Evolutionary conservation across 2,113 vertebrate species (phyloP).

Genomic region (Cercocebus atys): DNA sequence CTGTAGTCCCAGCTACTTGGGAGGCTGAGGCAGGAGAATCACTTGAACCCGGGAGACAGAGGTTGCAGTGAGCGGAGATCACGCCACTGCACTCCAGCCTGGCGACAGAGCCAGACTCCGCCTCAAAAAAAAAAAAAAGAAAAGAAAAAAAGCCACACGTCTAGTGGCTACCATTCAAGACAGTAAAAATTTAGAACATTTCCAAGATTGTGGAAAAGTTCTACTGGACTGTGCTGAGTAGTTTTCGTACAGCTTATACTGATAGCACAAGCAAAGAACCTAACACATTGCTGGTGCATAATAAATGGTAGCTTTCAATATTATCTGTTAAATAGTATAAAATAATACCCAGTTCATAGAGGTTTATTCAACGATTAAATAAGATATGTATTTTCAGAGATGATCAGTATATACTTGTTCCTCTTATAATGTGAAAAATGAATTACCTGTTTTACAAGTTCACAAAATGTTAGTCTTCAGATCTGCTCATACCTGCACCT

Average conservation of each 20-base stretch:
- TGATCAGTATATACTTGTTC: not conserved
- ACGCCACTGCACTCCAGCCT: too few species aligned
- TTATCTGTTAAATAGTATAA: not conserved
- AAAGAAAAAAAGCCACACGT: too few species aligned
- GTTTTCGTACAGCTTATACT: not conserved
- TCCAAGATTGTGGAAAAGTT: not conserved
- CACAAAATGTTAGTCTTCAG: constrained; percentile 53
- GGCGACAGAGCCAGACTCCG: too few species aligned
- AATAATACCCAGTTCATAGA: not conserved
- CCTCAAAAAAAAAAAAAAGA: too few species aligned
- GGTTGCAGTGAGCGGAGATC: too few species aligned
- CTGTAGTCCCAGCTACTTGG: too few species aligned
- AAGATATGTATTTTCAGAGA: not conserved
- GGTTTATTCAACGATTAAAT: constrained; percentile 41
- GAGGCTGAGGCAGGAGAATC: too few species aligned
- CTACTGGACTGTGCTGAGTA: not conserved
- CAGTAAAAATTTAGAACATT: not conserved
- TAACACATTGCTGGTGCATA: not conserved
- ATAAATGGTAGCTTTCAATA: not conserved
- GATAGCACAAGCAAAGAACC: not conserved
- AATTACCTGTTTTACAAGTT: constrained; percentile 53
- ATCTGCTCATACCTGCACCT: constrained; percentile 1
- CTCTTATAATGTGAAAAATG: constrained; percentile 41
- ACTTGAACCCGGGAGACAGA: too few species aligned
- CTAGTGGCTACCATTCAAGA: not conserved